Conservation (phyloP, 2,888 invertebrate genomes). For the Heteromurus nitidus region DNA sequence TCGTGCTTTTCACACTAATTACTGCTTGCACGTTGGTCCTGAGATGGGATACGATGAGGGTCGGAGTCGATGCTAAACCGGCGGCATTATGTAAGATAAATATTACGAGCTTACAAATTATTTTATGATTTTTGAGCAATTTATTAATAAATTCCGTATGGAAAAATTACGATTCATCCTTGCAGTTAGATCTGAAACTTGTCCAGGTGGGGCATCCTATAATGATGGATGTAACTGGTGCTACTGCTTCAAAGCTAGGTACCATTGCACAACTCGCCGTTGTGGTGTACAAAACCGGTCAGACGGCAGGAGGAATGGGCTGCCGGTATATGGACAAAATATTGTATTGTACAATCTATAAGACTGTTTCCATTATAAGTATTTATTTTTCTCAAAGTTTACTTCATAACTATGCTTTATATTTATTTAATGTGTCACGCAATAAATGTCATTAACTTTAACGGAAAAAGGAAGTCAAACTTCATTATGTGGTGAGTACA, state of each 20-base stretch:
- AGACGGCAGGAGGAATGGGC: constrained; percentile 13
- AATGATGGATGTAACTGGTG: constrained; percentile 63
- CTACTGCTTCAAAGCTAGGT: constrained; percentile 60
- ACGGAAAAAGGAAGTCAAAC: no score
- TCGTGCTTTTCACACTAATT: constrained; percentile 43
- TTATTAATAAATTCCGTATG: no score
- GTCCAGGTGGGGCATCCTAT: constrained; percentile 48
- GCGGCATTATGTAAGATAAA: constrained; percentile 38
- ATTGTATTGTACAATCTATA: no score
- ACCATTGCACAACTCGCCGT: constrained; percentile 53
- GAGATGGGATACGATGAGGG: constrained; percentile 5
- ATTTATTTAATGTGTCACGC: no score
- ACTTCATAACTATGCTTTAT: no score
- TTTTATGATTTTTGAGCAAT: no score
- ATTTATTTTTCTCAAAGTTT: no score
- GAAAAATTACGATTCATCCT: no score
- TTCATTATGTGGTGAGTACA: no score
- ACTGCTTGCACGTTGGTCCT: constrained; percentile 36
- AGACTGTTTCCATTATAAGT: constrained; percentile 49
- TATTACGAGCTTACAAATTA: no score
- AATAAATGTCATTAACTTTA: no score
- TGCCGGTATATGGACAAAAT: constrained; percentile 23
- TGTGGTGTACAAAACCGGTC: constrained; percentile 38
- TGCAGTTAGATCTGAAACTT: constrained; percentile 48
- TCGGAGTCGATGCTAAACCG: constrained; percentile 29